phyloP scores from a whole-genome alignment of 2,113 vertebrate species.

The Machaerirhynchus nigripectus region DNA sequence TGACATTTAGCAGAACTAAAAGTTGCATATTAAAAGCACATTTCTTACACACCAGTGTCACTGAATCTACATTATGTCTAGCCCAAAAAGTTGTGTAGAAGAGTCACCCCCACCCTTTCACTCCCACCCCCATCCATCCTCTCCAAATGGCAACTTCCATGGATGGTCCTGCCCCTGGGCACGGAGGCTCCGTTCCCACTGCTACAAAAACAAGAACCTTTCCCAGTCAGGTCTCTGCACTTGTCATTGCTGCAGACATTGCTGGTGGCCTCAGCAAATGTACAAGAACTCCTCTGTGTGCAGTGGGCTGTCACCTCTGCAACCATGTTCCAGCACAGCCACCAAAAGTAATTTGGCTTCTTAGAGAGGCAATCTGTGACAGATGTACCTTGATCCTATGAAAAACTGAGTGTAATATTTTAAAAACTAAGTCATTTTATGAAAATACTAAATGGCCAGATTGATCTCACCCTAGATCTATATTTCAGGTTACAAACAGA shows the following conservation, averaged over 20 bases:
- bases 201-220: background rate
- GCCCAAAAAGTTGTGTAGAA: background rate
- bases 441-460: background rate
- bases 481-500: background rate
- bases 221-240: background rate
- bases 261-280: background rate
- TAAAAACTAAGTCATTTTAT: background rate
- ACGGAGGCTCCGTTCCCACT: background rate
- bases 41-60: background rate
- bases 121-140: background rate
- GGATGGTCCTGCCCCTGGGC: accelerated
- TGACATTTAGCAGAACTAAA: background rate
- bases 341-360: background rate
- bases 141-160: background rate
- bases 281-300: background rate
- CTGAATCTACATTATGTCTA: background rate
- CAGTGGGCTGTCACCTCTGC: background rate
- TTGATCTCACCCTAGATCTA: background rate
- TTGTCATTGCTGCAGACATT: background rate
- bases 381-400: background rate
- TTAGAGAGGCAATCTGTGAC: background rate
- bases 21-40: background rate
- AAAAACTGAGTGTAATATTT: background rate
- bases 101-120: background rate
- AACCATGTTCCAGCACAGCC: background rate